Evolutionary conservation across 2,797 vertebrate genomes (phyloP).

Genomic region (Sylvia borin): DNA sequence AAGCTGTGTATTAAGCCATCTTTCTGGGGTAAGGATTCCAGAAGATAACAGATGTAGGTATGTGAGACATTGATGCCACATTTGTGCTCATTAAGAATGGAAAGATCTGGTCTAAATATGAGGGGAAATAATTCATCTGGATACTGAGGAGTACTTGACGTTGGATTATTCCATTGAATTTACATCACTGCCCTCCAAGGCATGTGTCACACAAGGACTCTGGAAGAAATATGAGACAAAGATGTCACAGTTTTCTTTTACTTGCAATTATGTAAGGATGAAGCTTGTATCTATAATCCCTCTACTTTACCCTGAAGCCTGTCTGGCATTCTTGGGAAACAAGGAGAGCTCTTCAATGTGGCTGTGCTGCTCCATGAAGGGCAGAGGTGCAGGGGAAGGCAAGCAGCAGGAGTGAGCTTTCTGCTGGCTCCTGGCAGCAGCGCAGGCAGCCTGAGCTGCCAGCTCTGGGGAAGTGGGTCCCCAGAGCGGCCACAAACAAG

Average conservation of each 20-base stretch:
- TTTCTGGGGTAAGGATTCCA: background rate
- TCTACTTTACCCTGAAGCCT: background rate
- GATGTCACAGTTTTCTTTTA: background rate
- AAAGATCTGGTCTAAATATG: background rate
- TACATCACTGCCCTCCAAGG: background rate
- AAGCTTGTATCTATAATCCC: background rate
- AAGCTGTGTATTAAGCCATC: background rate
- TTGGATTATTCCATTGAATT: background rate
- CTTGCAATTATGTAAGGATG: background rate
- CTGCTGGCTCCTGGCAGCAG: background rate
- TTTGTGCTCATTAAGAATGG: background rate
- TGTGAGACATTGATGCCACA: background rate
- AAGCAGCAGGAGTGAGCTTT: background rate
- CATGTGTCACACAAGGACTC: background rate
- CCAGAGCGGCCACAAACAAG: fast-evolving
- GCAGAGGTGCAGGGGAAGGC: fast-evolving
- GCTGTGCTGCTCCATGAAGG: background rate
- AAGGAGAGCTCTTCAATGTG: background rate
- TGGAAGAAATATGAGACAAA: background rate
- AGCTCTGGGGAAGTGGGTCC: background rate
- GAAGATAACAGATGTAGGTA: background rate
- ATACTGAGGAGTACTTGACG: background rate
- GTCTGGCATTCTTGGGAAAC: background rate
- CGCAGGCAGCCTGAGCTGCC: fast-evolving
- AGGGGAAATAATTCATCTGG: background rate